Evolutionary conservation across 2,888 invertebrate species (phyloP).

Genomic region (Drosophila mayaguana): DNA sequence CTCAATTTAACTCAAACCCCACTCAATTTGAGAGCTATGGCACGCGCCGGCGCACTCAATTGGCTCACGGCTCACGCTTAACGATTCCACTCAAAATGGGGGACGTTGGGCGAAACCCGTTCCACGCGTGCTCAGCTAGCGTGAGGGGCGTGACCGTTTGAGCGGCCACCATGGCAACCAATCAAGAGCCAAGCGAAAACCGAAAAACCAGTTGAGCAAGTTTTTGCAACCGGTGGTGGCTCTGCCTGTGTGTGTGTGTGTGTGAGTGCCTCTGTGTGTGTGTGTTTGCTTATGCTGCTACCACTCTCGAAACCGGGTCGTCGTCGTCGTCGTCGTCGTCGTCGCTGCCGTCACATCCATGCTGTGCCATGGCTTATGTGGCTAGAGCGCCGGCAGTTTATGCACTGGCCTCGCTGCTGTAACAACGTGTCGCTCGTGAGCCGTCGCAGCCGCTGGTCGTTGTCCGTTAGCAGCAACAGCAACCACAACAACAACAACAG

Average conservation of each 20-base stretch:
- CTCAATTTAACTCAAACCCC: conserved; percentile 9
- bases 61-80: conserved; percentile 31
- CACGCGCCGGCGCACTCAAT: conserved; percentile 82
- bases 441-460: conserved; percentile 43
- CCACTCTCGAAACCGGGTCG: conserved; percentile 64
- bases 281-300: conserved; percentile 58
- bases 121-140: conserved; percentile 45
- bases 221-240: conserved; percentile 38
- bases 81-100: conserved; percentile 78
- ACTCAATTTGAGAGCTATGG: conserved; percentile 49
- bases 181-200: conserved; percentile 68
- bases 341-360: conserved; percentile 36
- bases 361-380: conserved; percentile 44
- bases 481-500: neutral
- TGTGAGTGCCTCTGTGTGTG: neutral
- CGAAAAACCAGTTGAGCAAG: conserved; percentile 72
- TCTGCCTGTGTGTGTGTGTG: conserved; percentile 7
- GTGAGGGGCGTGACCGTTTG: conserved; percentile 63
- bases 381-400: conserved; percentile 72
- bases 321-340: conserved; percentile 20
- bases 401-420: conserved; percentile 78
- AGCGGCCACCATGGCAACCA: conserved; percentile 73
- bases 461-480: conserved; percentile 13
- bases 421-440: conserved; percentile 71
- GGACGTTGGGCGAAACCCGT: conserved; percentile 71